Base-by-base conservation (phyloP, 2,888 invertebrate species). In the Helobdella robusta region DNA sequence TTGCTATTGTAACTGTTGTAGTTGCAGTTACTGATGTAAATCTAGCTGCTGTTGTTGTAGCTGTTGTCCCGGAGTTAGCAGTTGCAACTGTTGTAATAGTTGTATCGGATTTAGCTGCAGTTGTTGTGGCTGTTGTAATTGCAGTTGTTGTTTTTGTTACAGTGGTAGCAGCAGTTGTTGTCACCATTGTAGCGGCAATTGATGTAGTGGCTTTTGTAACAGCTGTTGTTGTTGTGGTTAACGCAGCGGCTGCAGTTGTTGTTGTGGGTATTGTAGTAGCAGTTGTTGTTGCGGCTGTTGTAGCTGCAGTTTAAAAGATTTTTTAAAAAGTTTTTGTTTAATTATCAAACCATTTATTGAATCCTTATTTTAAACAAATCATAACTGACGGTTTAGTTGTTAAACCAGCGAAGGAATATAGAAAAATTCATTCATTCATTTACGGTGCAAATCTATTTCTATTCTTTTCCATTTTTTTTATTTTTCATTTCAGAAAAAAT, bases 71-170 rank as follows among this genome's bases (percentile, higher is more conserved):
- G 32, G 54, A 32, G 32, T 28, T 54, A 54, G 11, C 32, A 54
- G 54, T 54, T 32, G 54, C 32, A 54, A 32, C 32, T 32, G 54
- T 54, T 32, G 54, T 54, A 54, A 32, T 54, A 54, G 54, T 54
- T 8, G 54, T 54, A 23, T 28, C 32, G 32, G 54, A 32, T 8
- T 28, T 54, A 28, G 30, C 32, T 8, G 54, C 32, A 28, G 54
- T 54, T 32, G 54, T 54, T 8, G 54, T 54, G 30, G 30, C 32
- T 32, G 28, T 54, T 8, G 54, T 54, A 54, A 28, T 54, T 8
- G n/a, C 6, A 59, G 34, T 59, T 30, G 59, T 59, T 30, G 44
- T 40, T 8, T 25, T 34, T 20, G 34, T 34, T 23, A 20, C 23
- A 35, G 32, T 36, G 5, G 59, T n/a, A 59, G 59, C 32, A 59